These are phyloP conservation scores for Kryptopterus vitreolus DNA, from an alignment of 2,797 vertebrate genomes.

Conservation along the genomic window DNA sequence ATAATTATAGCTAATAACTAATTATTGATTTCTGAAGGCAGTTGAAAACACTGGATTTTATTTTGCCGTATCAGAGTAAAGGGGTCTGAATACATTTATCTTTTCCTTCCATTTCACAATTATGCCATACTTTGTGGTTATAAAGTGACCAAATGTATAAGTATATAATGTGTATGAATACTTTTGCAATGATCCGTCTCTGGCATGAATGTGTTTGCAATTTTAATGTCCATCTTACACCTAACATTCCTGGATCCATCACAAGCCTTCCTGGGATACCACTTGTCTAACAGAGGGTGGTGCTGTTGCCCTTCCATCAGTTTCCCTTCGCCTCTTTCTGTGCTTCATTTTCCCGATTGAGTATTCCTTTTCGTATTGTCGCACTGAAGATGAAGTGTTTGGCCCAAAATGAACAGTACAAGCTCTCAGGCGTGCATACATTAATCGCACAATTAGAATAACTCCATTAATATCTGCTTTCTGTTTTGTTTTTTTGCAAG, in stretches of 20 bases:
- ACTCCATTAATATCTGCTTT: constrained; percentile 69
- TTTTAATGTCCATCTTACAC: background rate
- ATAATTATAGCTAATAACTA: no score
- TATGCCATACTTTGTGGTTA: no score
- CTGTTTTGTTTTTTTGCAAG: constrained; percentile 59
- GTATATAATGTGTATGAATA: no score
- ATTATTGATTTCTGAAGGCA: no score
- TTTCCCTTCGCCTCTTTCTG: constrained; percentile 1
- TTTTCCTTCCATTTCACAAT: no score
- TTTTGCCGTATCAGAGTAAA: no score
- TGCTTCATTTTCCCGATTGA: constrained; percentile 20
- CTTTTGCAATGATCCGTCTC: no score
- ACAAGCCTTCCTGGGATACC: background rate
- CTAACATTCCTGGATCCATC: no score
- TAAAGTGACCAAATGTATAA: no score
- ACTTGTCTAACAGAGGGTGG: constrained; percentile 55
- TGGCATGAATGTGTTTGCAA: background rate
- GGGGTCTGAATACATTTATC: no score
- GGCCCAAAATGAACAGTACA: constrained; percentile 45
- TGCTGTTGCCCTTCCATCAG: constrained; percentile 66
- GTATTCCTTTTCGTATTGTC: constrained; percentile 45
- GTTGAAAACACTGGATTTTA: no score
- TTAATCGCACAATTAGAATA: constrained; percentile 71
- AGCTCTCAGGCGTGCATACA: constrained; percentile 58
- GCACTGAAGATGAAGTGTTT: constrained; percentile 57